phyloP scores from a whole-genome alignment of 2,888 invertebrate genomes.

The Crioceris asparagi region DNA sequence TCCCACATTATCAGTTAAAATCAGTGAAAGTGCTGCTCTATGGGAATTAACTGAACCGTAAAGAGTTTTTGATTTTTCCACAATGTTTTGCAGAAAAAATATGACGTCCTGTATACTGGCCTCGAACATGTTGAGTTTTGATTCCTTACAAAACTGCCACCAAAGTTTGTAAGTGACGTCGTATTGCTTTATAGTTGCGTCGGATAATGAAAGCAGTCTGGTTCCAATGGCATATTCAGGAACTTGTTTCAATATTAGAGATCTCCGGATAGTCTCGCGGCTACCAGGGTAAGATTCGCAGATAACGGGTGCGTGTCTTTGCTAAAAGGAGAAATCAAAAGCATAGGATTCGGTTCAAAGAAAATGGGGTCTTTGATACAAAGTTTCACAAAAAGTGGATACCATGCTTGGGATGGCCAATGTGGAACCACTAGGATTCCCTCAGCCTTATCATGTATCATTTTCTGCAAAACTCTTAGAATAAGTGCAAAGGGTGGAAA shows the following conservation, averaged over 20 bases:
- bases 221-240: conserved; percentile 7
- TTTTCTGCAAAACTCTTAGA: conserved; percentile 11
- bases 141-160: conserved; percentile 6
- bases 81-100: conserved; percentile 6
- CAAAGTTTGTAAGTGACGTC: conserved; percentile 6
- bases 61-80: not conserved
- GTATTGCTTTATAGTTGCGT: conserved; percentile 9
- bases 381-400: conserved; percentile 12
- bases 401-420: conserved; percentile 19
- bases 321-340: conserved; percentile 12
- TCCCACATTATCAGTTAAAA: conserved; percentile 3
- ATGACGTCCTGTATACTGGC: conserved; percentile 2
- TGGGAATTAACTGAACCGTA: conserved; percentile 9
- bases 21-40: conserved; percentile 9
- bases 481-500: conserved; percentile 11
- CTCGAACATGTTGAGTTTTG: conserved; percentile 1
- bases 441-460: conserved; percentile 14
- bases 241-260: conserved; percentile 4
- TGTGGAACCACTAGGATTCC: conserved; percentile 17
- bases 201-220: conserved; percentile 3
- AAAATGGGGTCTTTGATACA: conserved; percentile 6
- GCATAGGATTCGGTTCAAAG: conserved; percentile 10
- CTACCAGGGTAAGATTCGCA: conserved; percentile 12
- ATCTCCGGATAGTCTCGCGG: conserved; percentile 10
- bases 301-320: conserved; percentile 8